phyloP scores from a whole-genome alignment of 2,797 vertebrate species.

The Rhinogobio ventralis region DNA sequence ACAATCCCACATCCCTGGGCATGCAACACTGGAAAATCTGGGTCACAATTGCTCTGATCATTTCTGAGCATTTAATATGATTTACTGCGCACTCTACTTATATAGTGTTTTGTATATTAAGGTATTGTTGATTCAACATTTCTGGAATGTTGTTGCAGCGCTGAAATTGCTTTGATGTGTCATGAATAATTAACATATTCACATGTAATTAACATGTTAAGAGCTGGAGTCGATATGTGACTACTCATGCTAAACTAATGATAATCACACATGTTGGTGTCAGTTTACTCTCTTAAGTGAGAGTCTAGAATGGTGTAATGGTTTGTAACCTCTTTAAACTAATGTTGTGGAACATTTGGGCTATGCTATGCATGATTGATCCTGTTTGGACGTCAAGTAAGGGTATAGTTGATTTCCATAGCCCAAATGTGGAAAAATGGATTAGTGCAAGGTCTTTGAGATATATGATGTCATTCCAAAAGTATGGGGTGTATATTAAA shows the following conservation, averaged over 20 bases:
- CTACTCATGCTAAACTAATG: background rate
- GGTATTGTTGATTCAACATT: background rate
- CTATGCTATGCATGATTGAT: conserved; percentile 1
- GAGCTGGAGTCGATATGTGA: conserved; percentile 2
- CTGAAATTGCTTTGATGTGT: conserved; percentile 13
- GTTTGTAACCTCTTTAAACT: conserved; percentile 25
- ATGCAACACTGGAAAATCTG: conserved; percentile 21
- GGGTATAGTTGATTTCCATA: conserved; percentile 5
- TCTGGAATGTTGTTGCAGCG: background rate
- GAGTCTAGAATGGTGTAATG: conserved; percentile 25
- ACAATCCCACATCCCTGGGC: conserved; percentile 44
- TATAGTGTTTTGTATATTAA: background rate
- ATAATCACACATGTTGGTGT: conserved; percentile 28
- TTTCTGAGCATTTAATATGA: conserved; percentile 18
- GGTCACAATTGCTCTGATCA: conserved; percentile 47
- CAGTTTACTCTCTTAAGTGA: conserved; percentile 3
- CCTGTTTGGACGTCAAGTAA: conserved; percentile 18
- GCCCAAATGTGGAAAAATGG: conserved; percentile 30
- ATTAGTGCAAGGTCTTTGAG: background rate
- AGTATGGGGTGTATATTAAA: background rate
- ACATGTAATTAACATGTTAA: conserved; percentile 25
- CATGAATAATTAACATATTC: conserved; percentile 24
- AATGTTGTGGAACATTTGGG: conserved; percentile 30
- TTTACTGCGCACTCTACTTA: background rate
- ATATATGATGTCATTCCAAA: conserved; percentile 8